Evolutionary conservation across 2,888 invertebrate species (phyloP), one percentile per base, ranked within the genome.

Genomic region (Mystacides longicornis): DNA sequence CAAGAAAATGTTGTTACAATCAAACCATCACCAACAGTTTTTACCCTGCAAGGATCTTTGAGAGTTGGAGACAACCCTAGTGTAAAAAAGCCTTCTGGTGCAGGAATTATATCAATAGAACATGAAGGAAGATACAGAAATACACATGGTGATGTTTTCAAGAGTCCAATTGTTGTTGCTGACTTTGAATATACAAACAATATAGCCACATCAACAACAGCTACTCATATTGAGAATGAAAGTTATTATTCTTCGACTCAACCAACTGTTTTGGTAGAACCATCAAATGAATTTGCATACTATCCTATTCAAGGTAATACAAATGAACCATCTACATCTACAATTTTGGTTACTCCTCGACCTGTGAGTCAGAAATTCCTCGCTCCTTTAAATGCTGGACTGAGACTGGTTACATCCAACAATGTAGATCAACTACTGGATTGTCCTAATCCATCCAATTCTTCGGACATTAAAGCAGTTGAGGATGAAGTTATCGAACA

Each of bases 371-470:
- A 76, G 31, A 78, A 76, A 45, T 81, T 81, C 65, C 69, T 82
- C 55, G 78, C 81, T 1, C 82, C 83, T 11, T 77, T 82, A 23
- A 81, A 80, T 20, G 81, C 82, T 14, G 82, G 80, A 23, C 66
- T 82, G 19, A 73, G 77, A 63, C 64, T 83, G 22, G 69, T 80
- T 21, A 78, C 75, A 62, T 67, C 73, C 4, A 75, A 76, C n/a
- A 71, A 71, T 53, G 64, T 68, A 20, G 69, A 70, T n/a, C 73
- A 74, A 59, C 64, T 67, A 2, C 63, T 73, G 14, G 73, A 74
- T 47, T 57, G 56, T 37, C 75, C 75, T 54, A 74, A 74, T 60
- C 66, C 63, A n/a, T 66, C 66, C 54, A 49, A 52, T 52, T 31
- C 67, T 19, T 69, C 74, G 2, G 73, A 75, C 50, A 75, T 73